Evolutionary conservation across 2,113 vertebrate species (phyloP).

Genomic region (Anolis sagrei): DNA sequence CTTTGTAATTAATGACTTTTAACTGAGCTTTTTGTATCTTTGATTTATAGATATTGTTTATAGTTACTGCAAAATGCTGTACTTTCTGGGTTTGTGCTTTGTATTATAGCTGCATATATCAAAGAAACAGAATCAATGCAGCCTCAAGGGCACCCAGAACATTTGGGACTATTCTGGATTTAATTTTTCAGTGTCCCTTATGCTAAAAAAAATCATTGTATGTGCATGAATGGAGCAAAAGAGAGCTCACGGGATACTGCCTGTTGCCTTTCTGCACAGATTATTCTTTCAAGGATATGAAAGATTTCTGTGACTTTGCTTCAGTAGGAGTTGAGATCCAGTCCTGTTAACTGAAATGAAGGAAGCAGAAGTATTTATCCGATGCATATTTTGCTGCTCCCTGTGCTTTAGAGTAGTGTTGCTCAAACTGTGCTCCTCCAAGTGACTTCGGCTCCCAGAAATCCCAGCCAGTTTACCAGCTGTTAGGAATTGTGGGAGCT

Average conservation of each 20-base stretch:
- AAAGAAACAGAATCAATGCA: slow-evolving; percentile 3
- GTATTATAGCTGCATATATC: slow-evolving; percentile 27
- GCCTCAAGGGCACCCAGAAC: slow-evolving; percentile 32
- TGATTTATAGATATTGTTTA: slow-evolving; percentile 50
- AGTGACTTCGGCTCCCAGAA: too few relatives aligned
- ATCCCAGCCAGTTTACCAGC: too few relatives aligned
- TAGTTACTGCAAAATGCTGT: slow-evolving; percentile 60
- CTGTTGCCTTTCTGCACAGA: neutral
- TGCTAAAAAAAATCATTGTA: slow-evolving; percentile 39
- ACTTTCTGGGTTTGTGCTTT: slow-evolving; percentile 43
- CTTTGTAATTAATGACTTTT: slow-evolving; percentile 73
- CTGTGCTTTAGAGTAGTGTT: neutral
- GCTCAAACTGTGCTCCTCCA: too few relatives aligned
- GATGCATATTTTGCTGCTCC: slow-evolving; percentile 24
- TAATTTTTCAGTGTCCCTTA: neutral
- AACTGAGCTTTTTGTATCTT: slow-evolving; percentile 41
- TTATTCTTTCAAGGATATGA: neutral
- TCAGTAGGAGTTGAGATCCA: neutral
- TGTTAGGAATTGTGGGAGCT: too few relatives aligned
- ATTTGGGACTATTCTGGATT: slow-evolving; percentile 43
- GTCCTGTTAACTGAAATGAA: neutral
- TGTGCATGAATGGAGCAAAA: slow-evolving; percentile 19
- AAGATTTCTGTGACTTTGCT: neutral
- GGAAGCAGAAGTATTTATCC: slow-evolving; percentile 3
- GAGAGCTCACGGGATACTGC: neutral